Evolutionary conservation across 2,888 invertebrate genomes (phyloP), one percentile per base, ranked within the genome.

Genomic region (Cryptocephalus primarius): DNA sequence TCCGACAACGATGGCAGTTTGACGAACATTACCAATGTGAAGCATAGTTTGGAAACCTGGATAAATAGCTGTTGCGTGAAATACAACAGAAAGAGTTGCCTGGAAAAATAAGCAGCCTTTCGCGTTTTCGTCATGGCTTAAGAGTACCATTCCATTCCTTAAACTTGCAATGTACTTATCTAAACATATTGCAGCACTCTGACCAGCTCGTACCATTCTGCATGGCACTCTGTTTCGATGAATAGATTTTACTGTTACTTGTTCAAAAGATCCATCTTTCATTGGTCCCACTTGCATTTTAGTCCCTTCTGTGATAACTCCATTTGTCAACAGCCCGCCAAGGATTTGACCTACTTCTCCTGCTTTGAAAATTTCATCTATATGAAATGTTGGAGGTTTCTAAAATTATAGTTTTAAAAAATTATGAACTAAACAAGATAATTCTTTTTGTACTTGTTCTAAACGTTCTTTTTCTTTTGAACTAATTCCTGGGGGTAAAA

Each of bases 151-250:
- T 32, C 94, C 93, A 60, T 87, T 82, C 14, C 87, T 71, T 1
- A 88, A 70, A 42, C 76, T 74, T 0, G 83, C 78, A 2, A 76
- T 70, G 10, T 71, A 66, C n/a, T 75, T 76, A 56, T 78, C 78
- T 4, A 93, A 69, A 22, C 85, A 84, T 38, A 92, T 69, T 3
- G 91, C 88, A 0, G 94, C 93, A 56, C 90, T 88, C 68, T 95
- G 93, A 0, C 92, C 91, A 0, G 92, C 92, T 50, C 87, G 78
- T 2, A 94, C 95, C 45, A 82, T 73, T 39, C 89, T 78, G 64
- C 93, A 91, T 0, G 93, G 90, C 8, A 93, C 88, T 55, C 94
- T 83, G 70, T 96, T 94, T 4, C 96, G 77, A 70, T 95, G 92
- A 45, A 97, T 82, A 3, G 90, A 89, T 54, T 85, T 83, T 4